Evolutionary conservation across 2,797 vertebrate genomes (phyloP).

Genomic region (Vespertilio murinus): DNA sequence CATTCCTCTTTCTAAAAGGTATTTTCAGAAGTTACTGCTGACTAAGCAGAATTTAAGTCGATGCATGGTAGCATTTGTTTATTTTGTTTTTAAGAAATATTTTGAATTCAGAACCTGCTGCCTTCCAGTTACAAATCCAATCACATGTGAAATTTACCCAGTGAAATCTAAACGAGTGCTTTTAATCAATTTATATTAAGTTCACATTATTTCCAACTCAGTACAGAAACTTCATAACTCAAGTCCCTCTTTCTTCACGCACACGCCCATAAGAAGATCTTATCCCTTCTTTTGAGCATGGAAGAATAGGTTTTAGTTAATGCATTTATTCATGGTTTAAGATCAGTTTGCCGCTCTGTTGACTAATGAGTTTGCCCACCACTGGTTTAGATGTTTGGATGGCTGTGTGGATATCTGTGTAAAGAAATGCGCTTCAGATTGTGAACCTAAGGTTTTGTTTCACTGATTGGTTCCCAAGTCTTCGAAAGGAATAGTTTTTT

Average conservation of each 20-base stretch:
- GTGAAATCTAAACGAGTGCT: constrained; percentile 1
- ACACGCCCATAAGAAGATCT: background rate
- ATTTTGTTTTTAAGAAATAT: background rate
- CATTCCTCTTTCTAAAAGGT: background rate
- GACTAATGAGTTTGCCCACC: too few species aligned
- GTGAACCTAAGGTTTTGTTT: background rate
- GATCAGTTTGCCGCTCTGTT: too few species aligned
- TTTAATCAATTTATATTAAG: constrained; percentile 2
- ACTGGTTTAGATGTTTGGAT: background rate
- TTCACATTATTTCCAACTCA: background rate
- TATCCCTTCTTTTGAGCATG: background rate
- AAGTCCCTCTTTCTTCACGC: background rate
- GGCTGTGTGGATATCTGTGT: background rate
- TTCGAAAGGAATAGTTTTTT: background rate
- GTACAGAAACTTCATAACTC: background rate
- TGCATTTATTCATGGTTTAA: background rate
- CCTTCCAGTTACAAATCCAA: background rate
- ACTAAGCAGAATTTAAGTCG: background rate
- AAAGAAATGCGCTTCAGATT: background rate
- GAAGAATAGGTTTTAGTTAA: background rate
- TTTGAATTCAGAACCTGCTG: background rate
- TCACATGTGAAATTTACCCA: background rate
- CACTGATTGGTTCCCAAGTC: background rate
- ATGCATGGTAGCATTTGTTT: background rate
- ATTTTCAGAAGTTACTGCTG: constrained; percentile 17